Evolutionary conservation across 2,113 vertebrate species (phyloP), one percentile per base, ranked within the genome.

Genomic region (Ictidomys tridecemlineatus): DNA sequence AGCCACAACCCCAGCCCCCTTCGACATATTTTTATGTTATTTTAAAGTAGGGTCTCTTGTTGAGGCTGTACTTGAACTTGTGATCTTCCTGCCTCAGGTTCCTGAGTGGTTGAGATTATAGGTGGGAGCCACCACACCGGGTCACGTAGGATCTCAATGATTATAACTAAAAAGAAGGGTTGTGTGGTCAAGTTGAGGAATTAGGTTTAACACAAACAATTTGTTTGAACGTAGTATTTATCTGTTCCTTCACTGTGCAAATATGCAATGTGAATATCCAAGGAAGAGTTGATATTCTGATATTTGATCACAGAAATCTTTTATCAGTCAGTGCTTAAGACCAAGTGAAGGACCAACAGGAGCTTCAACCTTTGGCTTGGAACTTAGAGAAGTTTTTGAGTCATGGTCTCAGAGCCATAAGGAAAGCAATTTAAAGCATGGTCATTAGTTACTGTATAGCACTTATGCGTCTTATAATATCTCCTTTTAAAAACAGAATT

Each of bases 241-340:
- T 28, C 45, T 65, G 74, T 18, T 20, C 37, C 86, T 87, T 96
- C n/a, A 10, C 13, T 63, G 65, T 48, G 32, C 22, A 78, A 89
- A 76, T 28, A 4, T 34, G 18, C 48, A 32, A 17, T 45, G 67
- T 63, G 63, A 85, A 26, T 72, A 88, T 12, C 69, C 42, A 92
- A 61, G 32, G 58, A 74, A 96, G 73, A 94, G 42, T 67, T 89
- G n/a, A 89, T 17, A 48, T 80, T 85, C 28, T 67, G 70, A 72
- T 63, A 53, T 70, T 89, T 93, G 53, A 86, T 22, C 18, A 22
- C 45, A 70, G 56, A 86, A 65, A 16, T 10, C 37, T 70, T 93
- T 87, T 91, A 39, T 17, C 3, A 58, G 39, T 32, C 17, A 88
- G 18, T 37, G 65, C 22, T 88, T 6, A 69, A 63, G n/a, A 20